Evolutionary conservation across 2,797 vertebrate genomes (phyloP).

Genomic region (Catamblyrhynchus diadema): DNA sequence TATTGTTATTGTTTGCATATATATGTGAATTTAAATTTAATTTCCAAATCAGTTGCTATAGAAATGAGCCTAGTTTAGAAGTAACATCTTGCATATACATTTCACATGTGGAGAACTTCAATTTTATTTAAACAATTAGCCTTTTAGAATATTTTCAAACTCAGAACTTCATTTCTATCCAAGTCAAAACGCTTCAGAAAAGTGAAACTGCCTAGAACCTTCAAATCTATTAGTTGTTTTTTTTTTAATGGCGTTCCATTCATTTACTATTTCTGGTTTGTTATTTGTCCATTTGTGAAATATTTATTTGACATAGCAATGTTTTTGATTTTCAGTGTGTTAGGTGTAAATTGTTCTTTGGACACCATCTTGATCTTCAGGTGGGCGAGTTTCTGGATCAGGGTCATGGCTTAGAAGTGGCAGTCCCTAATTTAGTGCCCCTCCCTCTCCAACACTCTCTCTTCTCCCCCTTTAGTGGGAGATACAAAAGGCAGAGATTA

Average conservation of each 20-base stretch:
- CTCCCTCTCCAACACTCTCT: fast-evolving
- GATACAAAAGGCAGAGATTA: neutral
- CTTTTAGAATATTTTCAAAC: neutral
- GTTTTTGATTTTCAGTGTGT: neutral
- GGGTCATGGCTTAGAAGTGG: neutral
- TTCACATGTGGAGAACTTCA: neutral
- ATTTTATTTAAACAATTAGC: neutral
- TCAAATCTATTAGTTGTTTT: neutral
- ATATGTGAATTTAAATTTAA: neutral
- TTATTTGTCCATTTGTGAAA: neutral
- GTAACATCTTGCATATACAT: neutral
- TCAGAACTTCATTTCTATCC: neutral
- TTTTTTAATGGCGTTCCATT: neutral
- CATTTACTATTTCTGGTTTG: neutral
- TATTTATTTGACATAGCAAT: neutral
- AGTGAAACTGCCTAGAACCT: neutral
- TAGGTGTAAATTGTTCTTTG: neutral
- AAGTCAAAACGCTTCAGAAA: neutral
- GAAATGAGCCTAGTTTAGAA: neutral
- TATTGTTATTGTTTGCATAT: neutral
- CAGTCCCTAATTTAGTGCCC: neutral
- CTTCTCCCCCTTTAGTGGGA: neutral
- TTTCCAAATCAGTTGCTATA: neutral
- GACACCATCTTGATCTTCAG: neutral
- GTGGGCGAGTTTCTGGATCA: neutral